A percentile compares a stretch with the other conserved stretches of the same genome.
Evolutionary conservation across 2,113 vertebrate genomes (phyloP).

Genomic region (Serinus canaria): DNA sequence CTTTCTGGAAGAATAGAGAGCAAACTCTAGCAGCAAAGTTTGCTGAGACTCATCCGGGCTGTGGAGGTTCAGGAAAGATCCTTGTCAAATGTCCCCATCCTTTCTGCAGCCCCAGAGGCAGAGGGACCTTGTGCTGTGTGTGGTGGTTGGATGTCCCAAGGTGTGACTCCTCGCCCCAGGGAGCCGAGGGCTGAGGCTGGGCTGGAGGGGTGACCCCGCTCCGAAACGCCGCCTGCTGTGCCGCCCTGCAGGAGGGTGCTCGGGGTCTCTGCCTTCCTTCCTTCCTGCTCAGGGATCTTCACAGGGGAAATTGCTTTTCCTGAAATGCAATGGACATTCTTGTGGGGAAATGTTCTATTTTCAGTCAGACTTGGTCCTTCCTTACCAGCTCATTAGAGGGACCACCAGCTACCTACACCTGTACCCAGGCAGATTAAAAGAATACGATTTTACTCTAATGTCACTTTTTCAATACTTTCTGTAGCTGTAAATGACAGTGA

Average conservation of each 20-base stretch:
- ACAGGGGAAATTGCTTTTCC: background rate
- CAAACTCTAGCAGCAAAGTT: background rate
- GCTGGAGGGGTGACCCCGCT: rapidly evolving
- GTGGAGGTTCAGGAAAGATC: background rate
- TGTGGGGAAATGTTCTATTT: background rate
- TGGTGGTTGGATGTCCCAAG: background rate
- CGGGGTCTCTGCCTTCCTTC: background rate
- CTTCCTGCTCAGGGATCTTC: background rate
- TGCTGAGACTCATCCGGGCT: background rate
- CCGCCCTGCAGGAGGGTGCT: rapidly evolving
- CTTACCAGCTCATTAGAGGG: background rate
- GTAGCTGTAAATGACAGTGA: conserved; percentile 16
- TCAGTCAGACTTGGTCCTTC: background rate
- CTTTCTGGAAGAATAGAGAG: background rate
- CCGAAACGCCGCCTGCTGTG: rapidly evolving
- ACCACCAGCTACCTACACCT: background rate
- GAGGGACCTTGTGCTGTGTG: rapidly evolving
- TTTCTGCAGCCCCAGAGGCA: rapidly evolving
- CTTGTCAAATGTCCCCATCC: rapidly evolving
- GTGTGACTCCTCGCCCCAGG: background rate
- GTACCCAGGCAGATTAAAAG: conserved; percentile 2
- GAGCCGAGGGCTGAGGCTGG: background rate
- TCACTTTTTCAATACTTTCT: conserved; percentile 49
- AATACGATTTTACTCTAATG: background rate
- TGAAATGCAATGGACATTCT: background rate